Base-by-base conservation (phyloP, 2,113 vertebrate species). In the Apaloderma vittatum region DNA sequence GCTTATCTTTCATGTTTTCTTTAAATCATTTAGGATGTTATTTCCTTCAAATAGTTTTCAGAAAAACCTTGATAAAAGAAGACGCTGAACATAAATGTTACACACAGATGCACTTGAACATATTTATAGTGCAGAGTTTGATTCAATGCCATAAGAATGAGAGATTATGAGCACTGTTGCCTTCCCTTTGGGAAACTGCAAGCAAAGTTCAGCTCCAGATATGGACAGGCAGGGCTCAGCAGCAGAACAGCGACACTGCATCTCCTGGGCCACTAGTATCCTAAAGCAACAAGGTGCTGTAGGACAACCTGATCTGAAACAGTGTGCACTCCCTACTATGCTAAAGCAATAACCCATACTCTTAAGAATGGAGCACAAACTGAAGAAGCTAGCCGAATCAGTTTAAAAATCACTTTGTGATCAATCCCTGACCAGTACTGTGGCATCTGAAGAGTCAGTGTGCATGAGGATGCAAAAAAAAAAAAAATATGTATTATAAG, bases 81-180 rank as follows among this genome's bases (percentile, higher is more conserved):
- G 29, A 48, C 79, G 52, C 4, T 40, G 40, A 40, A 11, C 78
- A 86, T 46, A 88, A 51, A 15, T 66, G 17, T 32, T 92, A 54
- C 15, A 72, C 43, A 79, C 58, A 79, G 40, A 73, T 37, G 45
- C 36, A 82, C 20, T 36, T 1, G 5, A 22, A 80, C 18, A 3
- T 86, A 92, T 81, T 95, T 71, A 81, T 57, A 85, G 13, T 1
- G 32, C 49, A 9, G 59, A n/a, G 24, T 45, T 86, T 63, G 32
- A 86, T 66, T 65, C 61, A 75, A 6, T 40, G 22, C 49, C 54
- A 11, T 1, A 48, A 55, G 52, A 86, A 78, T 19, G 6, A 49
- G 37, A 2, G 0, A 73, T 12, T n/a, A 15, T 0, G 2, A 30
- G 37, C 55, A 74, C 15, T 2, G 1, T 46, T 92, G 51, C 46